phyloP scores from a whole-genome alignment of 2,797 vertebrate species.

The Gallinago solitaria region DNA sequence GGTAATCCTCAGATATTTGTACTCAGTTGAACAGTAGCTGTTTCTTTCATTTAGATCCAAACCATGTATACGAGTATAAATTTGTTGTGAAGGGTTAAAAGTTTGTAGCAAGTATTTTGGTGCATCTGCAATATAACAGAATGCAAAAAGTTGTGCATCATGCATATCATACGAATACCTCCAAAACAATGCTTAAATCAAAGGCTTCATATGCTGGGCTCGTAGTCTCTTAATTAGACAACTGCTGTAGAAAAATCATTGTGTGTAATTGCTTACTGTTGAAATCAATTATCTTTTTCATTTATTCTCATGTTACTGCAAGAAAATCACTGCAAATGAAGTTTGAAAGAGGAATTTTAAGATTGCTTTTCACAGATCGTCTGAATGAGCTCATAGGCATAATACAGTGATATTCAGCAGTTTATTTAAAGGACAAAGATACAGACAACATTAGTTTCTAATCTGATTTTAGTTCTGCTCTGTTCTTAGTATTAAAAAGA shows the following conservation, averaged over 20 bases:
- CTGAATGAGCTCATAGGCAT: not conserved
- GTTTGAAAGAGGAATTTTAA: slow-evolving; percentile 51
- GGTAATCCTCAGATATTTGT: not conserved
- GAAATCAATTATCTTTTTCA: slow-evolving; percentile 4
- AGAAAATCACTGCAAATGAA: slow-evolving; percentile 26
- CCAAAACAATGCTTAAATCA: not conserved
- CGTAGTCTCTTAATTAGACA: not conserved
- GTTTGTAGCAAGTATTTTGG: not conserved
- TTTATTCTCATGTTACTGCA: slow-evolving; percentile 20
- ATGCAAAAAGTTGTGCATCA: slow-evolving; percentile 51
- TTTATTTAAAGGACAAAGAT: slow-evolving; percentile 42
- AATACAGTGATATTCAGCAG: slow-evolving; percentile 2
- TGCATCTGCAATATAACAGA: not conserved
- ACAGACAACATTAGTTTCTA: not conserved
- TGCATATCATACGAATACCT: not conserved
- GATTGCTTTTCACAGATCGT: slow-evolving; percentile 16
- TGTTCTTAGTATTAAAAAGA: not conserved
- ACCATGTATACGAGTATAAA: not conserved
- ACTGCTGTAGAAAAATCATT: slow-evolving; percentile 20
- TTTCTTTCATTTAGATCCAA: not conserved
- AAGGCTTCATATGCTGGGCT: not conserved
- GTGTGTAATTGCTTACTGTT: slow-evolving; percentile 29
- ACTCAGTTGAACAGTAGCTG: not conserved
- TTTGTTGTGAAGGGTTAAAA: slow-evolving; percentile 9
- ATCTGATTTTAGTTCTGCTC: not conserved